Conservation (phyloP, 2,797 vertebrate species). For the Uromys caudimaculatus region DNA sequence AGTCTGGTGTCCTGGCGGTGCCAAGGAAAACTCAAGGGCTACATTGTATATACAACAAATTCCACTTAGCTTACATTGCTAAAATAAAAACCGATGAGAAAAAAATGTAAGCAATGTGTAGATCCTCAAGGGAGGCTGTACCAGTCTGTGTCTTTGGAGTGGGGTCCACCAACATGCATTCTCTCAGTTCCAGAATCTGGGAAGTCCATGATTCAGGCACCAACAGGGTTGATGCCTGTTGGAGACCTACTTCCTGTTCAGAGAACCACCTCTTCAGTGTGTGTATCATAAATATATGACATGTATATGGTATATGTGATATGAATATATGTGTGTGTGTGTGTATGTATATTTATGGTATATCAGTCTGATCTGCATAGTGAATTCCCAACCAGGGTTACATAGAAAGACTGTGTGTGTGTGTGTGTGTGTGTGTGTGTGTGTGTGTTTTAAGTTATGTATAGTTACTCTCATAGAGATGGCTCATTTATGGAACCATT, state of each 20-base stretch:
- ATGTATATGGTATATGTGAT: not conserved
- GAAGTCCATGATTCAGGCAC: not conserved
- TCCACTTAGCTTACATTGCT: not conserved
- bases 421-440: too few species aligned
- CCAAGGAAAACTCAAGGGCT: not conserved
- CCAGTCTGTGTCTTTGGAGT: not conserved
- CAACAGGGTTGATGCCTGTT: not conserved
- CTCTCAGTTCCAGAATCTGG: not conserved
- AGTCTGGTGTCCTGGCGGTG: not conserved
- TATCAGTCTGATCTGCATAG: not conserved
- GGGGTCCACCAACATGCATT: not conserved
- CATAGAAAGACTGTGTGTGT: not conserved
- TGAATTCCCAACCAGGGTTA: not conserved
- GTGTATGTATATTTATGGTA: too few species aligned
- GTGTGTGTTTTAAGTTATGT: not conserved
- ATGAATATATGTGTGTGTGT: not conserved
- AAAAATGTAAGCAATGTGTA: not conserved
- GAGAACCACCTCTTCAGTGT: not conserved
- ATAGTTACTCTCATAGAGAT: not conserved
- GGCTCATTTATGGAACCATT: not conserved
- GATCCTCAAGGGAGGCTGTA: not conserved
- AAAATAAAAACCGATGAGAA: not conserved
- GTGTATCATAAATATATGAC: not conserved
- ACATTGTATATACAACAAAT: conserved; percentile 38
- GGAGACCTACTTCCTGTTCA: not conserved